A percentile compares a stretch with the other conserved stretches of the same genome.
Evolutionary conservation across 2,113 vertebrate genomes (phyloP).

Genomic region (Epinephelus fuscoguttatus): DNA sequence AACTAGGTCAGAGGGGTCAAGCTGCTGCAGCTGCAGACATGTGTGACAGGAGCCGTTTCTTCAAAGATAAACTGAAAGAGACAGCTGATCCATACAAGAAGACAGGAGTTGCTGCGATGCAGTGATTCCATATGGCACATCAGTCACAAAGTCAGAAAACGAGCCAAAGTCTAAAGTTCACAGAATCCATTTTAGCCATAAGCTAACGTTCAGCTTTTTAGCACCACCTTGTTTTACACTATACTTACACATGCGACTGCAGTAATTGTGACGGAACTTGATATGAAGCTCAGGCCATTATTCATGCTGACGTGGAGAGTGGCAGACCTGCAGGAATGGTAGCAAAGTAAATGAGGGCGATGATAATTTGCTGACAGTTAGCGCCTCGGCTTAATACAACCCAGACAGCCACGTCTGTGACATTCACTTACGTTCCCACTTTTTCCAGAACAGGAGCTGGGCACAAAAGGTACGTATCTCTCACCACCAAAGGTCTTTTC

Average conservation of each 20-base stretch:
- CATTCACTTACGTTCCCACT: slow-evolving; percentile 91
- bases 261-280: slow-evolving; percentile 96
- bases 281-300: slow-evolving; percentile 98
- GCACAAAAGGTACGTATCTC: slow-evolving; percentile 94
- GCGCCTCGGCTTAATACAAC: background rate
- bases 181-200: background rate
- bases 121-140: background rate
- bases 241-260: slow-evolving; percentile 93
- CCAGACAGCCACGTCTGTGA: background rate
- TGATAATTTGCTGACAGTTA: background rate
- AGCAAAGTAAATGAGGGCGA: background rate
- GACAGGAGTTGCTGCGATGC: background rate
- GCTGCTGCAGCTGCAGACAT: slow-evolving; percentile 8
- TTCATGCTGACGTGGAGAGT: slow-evolving; percentile 98
- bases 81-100: background rate
- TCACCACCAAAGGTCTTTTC: slow-evolving; percentile 93
- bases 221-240: background rate
- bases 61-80: slow-evolving; percentile 12
- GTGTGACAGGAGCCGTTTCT: background rate
- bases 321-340: slow-evolving; percentile 81
- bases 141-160: background rate
- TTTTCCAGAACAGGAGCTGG: slow-evolving; percentile 94
- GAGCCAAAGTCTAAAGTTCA: background rate
- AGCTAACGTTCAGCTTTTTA: background rate
- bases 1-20: slow-evolving; percentile 3